Evolutionary conservation across 2,113 vertebrate genomes (phyloP), one percentile per base, ranked within the genome.

Genomic region (Ramphastos sulfuratus): DNA sequence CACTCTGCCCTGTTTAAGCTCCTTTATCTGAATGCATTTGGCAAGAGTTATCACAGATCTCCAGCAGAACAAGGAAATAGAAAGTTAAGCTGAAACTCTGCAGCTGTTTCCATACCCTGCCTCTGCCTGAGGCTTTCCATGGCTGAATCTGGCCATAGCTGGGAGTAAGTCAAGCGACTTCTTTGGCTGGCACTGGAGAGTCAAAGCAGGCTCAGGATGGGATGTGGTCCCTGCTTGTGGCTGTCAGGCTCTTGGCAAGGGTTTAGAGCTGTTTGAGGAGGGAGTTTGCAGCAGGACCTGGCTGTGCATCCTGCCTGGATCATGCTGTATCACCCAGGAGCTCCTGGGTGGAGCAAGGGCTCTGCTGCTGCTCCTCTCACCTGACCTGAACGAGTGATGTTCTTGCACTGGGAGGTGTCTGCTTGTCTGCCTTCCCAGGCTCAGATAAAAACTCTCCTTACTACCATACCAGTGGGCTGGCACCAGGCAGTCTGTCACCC

Each of bases 241-340:
- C 39, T 76, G 20, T 6, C 63, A 60, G 58, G 66, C 33, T 78
- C 56, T 85, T 30, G 31, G 37, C 13, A 31, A 30, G 31, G 70
- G 37, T 30, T 85, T 28, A 30, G 61, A 23, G 5, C 11, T 35
- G 58, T 4, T 35, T 13, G 5, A 7, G 81, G 72, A 54, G 28
- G 50, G 17, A 27, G 8, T 78, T n/a, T 31, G 61, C 50, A 55
- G 44, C 0, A 2, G 31, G 44, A 64, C 17, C 13, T 0, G 1
- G 28, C 50, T 27, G 15, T 18, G 50, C 0, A 3, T 15, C 71
- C 15, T 64, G 37, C 12, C 50, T 1, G 4, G 52, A 30, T 63
- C 6, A 1, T 1, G 1, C 46, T 3, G 24, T 58, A 55, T 31
- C 2, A 2, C 39, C 46, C 27, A 4, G 0, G 2, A 64, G 56